Conservation (phyloP, 2,113 vertebrate genomes). For the Cromileptes altivelis region DNA sequence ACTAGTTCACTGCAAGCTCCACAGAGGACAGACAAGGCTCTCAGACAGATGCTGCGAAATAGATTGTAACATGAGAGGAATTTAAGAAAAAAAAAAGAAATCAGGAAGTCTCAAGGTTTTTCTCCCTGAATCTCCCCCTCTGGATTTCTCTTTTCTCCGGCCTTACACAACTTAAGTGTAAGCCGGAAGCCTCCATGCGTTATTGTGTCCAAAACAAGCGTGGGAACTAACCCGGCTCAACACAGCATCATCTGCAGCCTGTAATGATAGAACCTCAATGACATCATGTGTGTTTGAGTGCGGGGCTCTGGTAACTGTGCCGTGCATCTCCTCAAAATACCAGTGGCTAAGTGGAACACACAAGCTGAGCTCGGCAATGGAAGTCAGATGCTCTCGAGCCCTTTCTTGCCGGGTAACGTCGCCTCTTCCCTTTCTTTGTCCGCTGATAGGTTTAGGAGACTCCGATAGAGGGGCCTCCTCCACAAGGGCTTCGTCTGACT, state of each 20-base stretch:
- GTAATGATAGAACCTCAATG: constrained; percentile 82
- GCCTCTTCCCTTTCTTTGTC: constrained; percentile 36
- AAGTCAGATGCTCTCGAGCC: constrained; percentile 80
- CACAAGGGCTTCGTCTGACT: constrained; percentile 61
- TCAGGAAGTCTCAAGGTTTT: constrained; percentile 46
- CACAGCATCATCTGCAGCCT: constrained; percentile 70
- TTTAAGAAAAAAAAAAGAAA: background rate
- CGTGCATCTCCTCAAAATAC: constrained; percentile 72
- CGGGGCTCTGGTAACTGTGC: constrained; percentile 66
- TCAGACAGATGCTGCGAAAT: constrained; percentile 48
- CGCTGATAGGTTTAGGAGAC: constrained; percentile 61
- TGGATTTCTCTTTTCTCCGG: constrained; percentile 54
- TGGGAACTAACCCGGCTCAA: constrained; percentile 72
- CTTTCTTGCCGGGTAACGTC: constrained; percentile 45
- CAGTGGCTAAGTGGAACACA: constrained; percentile 81
- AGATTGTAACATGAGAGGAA: constrained; percentile 49
- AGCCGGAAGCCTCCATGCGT: constrained; percentile 49
- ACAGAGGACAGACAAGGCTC: constrained; percentile 22
- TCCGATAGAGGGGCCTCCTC: constrained; percentile 70
- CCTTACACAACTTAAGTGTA: constrained; percentile 49
- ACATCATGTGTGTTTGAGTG: constrained; percentile 75
- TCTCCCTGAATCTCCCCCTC: constrained; percentile 7
- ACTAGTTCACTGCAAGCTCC: constrained; percentile 68
- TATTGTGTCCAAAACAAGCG: constrained; percentile 60
- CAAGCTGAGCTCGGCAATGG: constrained; percentile 77